These are phyloP conservation scores for Orgyia antiqua DNA, from an alignment of 2,888 invertebrate species.

Conservation along the genomic window DNA sequence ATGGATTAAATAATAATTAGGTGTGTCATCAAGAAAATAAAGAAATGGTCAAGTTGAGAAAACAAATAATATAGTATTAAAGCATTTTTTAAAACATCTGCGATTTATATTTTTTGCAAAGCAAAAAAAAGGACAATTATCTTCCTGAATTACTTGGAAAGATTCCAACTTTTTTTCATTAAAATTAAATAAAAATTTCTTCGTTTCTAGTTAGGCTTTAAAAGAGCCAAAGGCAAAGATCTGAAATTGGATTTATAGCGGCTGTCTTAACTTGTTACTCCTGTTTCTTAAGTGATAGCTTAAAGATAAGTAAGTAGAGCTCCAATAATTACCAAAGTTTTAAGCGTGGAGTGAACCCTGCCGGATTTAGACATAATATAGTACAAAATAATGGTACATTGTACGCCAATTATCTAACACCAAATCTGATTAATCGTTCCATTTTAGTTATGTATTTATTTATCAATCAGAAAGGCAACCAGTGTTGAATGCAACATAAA, in stretches of 20 bases:
- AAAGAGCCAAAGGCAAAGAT: slow-evolving; percentile 13
- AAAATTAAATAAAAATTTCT: slow-evolving; percentile 7
- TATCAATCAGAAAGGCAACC: too few relatives aligned
- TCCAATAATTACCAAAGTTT: slow-evolving; percentile 26
- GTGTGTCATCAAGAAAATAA: too few relatives aligned
- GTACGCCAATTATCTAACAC: slow-evolving; percentile 16
- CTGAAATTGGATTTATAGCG: slow-evolving; percentile 24
- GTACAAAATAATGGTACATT: slow-evolving; percentile 22
- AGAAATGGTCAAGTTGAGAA: too few relatives aligned
- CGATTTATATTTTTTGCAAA: too few relatives aligned
- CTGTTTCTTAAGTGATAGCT: slow-evolving; percentile 24
- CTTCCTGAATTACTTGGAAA: too few relatives aligned
- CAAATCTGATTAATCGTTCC: slow-evolving; percentile 16
- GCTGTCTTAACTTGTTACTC: slow-evolving; percentile 23
- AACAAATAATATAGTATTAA: too few relatives aligned
- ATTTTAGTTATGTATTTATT: too few relatives aligned
- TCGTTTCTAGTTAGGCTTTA: slow-evolving; percentile 9
- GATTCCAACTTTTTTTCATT: neutral
- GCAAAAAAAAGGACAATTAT: too few relatives aligned
- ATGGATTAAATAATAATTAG: too few relatives aligned
- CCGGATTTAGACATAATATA: slow-evolving; percentile 20
- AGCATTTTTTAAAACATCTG: too few relatives aligned
- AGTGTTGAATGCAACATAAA: too few relatives aligned
- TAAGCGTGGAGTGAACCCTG: slow-evolving; percentile 19
- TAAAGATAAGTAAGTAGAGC: slow-evolving; percentile 25